Evolutionary conservation across 2,888 invertebrate species (phyloP), one percentile per base, ranked within the genome.

Genomic region (Vesta saturnalis): DNA sequence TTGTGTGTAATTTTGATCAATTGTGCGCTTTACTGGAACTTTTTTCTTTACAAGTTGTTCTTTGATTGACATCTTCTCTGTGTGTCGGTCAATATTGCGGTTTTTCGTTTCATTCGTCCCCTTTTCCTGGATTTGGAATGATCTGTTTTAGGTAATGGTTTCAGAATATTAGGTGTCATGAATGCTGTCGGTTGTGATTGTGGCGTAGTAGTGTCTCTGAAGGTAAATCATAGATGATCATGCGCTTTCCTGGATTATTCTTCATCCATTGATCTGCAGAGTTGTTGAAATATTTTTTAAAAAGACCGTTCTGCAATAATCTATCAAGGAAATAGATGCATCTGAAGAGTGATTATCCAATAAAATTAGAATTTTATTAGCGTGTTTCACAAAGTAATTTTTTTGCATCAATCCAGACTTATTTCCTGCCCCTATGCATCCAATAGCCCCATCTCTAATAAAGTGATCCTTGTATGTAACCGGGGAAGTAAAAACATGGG

Each of bases 351-450:
- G 52, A 21, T 52, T 52, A n/a, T 52, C 52, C 19, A 52, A 18
- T 2, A 52, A 2, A 8, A 52, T 1, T 8, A 52, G 75, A 73
- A 23, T 70, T 59, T 64, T 81, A 78, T 73, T 69, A 18, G 74
- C 72, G 10, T 60, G 52, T 18, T 60, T 49, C 19, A 62, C 6
- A 35, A 62, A 62, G n/a, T 61, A 5, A 18, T 8, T 19, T 55
- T 62, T 39, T 19, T 55, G 19, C 70, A 71, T 72, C 71, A 66
- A 71, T n/a, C 56, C 62, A 55, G 59, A 59, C 16, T 16, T 35
- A 52, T 70, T 70, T 10, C 63, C 71, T 35, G 22, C 43, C 14
- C 62, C 70, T 30, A 62, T 61, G 23, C 62, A 68, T 4, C 62
- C 67, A 16, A 47, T n/a, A 18, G 72, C 70, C 1, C 58, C 58